Evolutionary conservation across 2,113 vertebrate genomes (phyloP).

Genomic region (Aspiorhynchus laticeps): DNA sequence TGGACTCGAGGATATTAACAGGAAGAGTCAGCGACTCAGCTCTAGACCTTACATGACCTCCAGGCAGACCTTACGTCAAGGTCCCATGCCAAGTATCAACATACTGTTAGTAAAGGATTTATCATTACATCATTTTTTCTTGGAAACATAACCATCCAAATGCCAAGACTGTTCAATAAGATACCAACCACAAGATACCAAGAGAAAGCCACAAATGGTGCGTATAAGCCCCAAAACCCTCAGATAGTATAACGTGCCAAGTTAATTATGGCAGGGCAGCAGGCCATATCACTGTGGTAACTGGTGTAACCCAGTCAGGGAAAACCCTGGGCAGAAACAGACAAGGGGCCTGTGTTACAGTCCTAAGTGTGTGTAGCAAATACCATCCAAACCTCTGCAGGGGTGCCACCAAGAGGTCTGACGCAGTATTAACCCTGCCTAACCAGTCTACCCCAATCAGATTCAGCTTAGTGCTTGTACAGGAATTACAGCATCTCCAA

Average conservation of each 20-base stretch:
- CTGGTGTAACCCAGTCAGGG: conserved; percentile 54
- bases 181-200: conserved; percentile 7
- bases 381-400: background rate
- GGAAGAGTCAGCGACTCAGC: background rate
- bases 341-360: conserved; percentile 21
- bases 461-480: background rate
- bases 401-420: background rate
- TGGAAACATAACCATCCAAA: conserved; percentile 46
- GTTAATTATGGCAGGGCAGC: conserved; percentile 51
- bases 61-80: background rate
- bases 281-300: conserved; percentile 47
- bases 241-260: conserved; percentile 50
- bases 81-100: conserved; percentile 31
- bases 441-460: background rate
- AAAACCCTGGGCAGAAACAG: conserved; percentile 38
- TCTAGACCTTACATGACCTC: conserved; percentile 28
- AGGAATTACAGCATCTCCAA: background rate
- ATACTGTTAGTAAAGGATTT: background rate
- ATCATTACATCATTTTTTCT: conserved; percentile 23
- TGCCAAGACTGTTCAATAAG: conserved; percentile 34
- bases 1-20: background rate
- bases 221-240: conserved; percentile 45
- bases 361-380: background rate
- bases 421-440: background rate
- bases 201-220: conserved; percentile 46